A percentile compares a stretch with the other conserved stretches of the same genome.
Conservation (phyloP, 2,113 vertebrate genomes). For the Reinhardtius hippoglossoides region DNA sequence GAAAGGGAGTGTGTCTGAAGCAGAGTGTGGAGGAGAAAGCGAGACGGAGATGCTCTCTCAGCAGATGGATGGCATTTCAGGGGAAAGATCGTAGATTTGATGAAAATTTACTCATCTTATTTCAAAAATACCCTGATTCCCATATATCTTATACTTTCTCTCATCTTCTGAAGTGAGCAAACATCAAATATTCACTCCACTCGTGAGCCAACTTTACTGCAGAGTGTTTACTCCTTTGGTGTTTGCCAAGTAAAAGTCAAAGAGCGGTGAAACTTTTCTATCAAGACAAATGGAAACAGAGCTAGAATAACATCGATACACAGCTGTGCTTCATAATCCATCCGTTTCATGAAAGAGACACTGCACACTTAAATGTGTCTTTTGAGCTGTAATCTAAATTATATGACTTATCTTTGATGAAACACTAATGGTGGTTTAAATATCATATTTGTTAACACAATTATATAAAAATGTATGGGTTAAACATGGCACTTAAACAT, state of each 20-base stretch:
- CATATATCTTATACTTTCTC: background rate
- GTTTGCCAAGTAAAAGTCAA: background rate
- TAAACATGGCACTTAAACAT: no score
- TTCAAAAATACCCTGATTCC: background rate
- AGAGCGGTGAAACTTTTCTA: background rate
- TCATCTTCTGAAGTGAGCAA: conserved; percentile 24
- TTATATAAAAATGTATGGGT: no score
- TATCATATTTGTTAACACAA: no score
- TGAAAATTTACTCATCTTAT: conserved; percentile 35
- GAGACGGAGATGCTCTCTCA: conserved; percentile 25
- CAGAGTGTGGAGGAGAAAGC: background rate
- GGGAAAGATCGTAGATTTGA: conserved; percentile 19
- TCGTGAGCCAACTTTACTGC: conserved; percentile 16
- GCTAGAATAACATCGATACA: background rate
- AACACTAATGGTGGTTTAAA: no score
- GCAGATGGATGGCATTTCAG: conserved; percentile 30
- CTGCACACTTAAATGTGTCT: no score
- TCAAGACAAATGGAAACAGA: background rate
- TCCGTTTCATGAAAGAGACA: background rate
- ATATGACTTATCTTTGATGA: no score
- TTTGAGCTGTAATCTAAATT: no score
- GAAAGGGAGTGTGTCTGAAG: background rate
- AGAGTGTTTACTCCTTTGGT: conserved; percentile 7
- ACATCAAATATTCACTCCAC: conserved; percentile 28
- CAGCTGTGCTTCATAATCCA: background rate